phyloP scores from a whole-genome alignment of 2,888 invertebrate genomes.

The Tipula confusa region DNA sequence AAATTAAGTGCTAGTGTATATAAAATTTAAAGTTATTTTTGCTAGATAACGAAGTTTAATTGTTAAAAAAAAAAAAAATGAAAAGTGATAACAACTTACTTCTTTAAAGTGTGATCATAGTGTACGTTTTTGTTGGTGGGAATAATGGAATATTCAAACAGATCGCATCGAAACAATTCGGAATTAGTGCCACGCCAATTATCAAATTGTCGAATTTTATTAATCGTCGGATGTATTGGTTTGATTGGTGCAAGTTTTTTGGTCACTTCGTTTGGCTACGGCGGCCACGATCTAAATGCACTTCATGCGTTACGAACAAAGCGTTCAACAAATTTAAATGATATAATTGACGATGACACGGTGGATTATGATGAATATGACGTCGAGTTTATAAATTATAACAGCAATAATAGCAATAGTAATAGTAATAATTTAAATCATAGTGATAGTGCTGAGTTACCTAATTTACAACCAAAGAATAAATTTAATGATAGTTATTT shows the following conservation, averaged over 20 bases:
- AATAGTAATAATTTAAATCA: background rate
- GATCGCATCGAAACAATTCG: background rate
- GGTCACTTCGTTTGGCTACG: background rate
- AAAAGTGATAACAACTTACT: background rate
- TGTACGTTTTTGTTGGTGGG: background rate
- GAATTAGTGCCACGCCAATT: background rate
- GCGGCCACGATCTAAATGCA: background rate
- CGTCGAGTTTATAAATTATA: background rate
- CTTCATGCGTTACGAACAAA: background rate
- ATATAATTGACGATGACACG: background rate
- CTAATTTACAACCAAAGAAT: constrained; percentile 20
- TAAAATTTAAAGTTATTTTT: background rate
- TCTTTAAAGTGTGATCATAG: background rate
- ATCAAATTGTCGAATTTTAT: background rate
- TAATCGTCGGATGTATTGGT: background rate
- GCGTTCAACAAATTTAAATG: background rate
- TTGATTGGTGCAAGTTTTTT: background rate
- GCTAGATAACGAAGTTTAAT: background rate
- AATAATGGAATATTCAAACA: background rate
- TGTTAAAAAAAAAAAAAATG: background rate
- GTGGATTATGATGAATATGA: background rate
- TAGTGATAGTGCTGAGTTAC: constrained; percentile 20
- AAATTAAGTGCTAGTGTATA: background rate
- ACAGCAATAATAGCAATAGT: background rate
- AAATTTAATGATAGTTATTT: background rate